These are phyloP conservation scores for Pyrgilauda ruficollis DNA, from an alignment of 2,113 vertebrate genomes.

Conservation along the genomic window DNA sequence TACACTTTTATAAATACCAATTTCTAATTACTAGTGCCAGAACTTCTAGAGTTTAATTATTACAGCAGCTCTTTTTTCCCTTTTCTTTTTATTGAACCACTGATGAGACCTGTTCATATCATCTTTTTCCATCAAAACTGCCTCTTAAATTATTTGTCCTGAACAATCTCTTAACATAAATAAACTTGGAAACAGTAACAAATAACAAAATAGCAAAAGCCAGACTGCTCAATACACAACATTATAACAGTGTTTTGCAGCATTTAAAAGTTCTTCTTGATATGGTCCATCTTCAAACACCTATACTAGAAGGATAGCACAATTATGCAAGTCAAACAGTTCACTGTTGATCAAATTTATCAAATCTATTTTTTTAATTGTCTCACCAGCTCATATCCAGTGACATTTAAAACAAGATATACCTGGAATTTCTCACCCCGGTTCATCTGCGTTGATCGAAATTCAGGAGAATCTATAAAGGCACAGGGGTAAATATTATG, in stretches of 20 bases:
- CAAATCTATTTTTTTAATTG: neutral
- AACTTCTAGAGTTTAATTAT: neutral
- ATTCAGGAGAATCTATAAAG: slow-evolving; percentile 98
- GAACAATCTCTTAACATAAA: neutral
- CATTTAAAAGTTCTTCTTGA: neutral
- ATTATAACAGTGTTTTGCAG: neutral
- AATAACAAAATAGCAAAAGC: neutral
- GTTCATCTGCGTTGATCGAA: slow-evolving; percentile 95
- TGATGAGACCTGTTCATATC: neutral
- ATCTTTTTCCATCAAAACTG: neutral
- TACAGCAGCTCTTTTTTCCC: neutral
- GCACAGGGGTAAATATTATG: slow-evolving; percentile 98
- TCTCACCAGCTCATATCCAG: neutral
- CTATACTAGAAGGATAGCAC: neutral
- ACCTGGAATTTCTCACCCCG: slow-evolving; percentile 98
- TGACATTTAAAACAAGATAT: slow-evolving; percentile 13
- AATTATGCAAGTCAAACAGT: neutral
- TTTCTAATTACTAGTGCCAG: neutral
- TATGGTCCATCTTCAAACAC: neutral
- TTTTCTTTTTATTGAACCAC: neutral
- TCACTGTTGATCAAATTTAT: neutral
- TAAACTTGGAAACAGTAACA: neutral
- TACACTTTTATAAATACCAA: neutral
- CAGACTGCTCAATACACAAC: neutral
- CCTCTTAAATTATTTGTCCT: neutral